A percentile compares a stretch with the other conserved stretches of the same genome.
Conservation (phyloP, 2,113 vertebrate genomes). For the Pangasianodon gigas region DNA sequence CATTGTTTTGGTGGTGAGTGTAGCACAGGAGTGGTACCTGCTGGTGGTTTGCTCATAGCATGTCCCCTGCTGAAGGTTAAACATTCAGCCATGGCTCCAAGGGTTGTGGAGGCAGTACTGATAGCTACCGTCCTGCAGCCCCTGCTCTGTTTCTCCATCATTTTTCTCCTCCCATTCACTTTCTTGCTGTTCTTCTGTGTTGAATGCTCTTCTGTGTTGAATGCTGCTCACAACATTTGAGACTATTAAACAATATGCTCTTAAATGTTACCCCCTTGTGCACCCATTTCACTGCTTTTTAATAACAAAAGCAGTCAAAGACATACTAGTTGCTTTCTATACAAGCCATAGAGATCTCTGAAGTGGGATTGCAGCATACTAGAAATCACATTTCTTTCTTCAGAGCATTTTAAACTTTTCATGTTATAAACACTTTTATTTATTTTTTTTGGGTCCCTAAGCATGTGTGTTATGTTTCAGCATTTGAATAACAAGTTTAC, state of each 20-base stretch:
- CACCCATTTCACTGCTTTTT: background rate
- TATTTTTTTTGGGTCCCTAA: no score
- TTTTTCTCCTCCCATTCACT: conserved; percentile 64
- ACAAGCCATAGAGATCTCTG: background rate
- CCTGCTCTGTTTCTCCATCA: conserved; percentile 55
- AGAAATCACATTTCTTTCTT: conserved; percentile 39
- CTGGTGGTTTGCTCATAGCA: conserved; percentile 59
- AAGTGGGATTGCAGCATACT: no score
- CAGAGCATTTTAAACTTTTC: background rate
- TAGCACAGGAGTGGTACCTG: conserved; percentile 66
- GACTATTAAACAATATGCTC: background rate
- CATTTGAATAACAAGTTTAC: background rate
- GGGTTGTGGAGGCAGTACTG: conserved; percentile 52
- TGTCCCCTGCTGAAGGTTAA: conserved; percentile 46
- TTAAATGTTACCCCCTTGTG: background rate
- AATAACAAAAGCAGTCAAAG: background rate
- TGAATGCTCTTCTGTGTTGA: conserved; percentile 62
- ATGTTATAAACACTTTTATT: background rate
- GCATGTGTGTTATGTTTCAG: background rate
- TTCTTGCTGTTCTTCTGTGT: conserved; percentile 66
- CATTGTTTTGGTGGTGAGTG: conserved; percentile 65
- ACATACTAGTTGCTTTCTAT: background rate
- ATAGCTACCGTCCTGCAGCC: conserved; percentile 59
- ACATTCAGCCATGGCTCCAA: conserved; percentile 38
- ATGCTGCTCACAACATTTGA: conserved; percentile 20